Evolutionary conservation across 2,888 invertebrate genomes (phyloP), one percentile per base, ranked within the genome.

Genomic region (Galeruca laticollis): DNA sequence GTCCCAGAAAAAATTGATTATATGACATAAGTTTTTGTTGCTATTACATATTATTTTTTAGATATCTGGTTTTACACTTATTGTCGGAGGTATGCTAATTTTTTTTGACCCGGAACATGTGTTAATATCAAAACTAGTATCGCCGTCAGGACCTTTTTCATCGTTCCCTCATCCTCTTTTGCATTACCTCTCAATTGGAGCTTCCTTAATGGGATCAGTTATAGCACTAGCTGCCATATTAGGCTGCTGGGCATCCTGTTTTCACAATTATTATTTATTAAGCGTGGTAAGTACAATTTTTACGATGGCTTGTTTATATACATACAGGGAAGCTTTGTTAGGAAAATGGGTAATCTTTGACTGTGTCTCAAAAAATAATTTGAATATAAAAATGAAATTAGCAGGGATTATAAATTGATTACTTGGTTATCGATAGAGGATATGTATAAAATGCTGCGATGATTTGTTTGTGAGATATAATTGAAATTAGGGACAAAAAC

Each of bases 201-300:
- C 93, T 60, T 88, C 93, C n/a, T 87, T 88, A 0, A 87, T 92
- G 0, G 94, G 94, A 0, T 87, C 94, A 64, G 84, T 90, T 40
- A 88, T 93, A 61, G 90, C 92, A 64, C 87, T 91, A 6, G 89
- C 91, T 0, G 91, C 93, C 3, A 89, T 94, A 56, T 84, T 94
- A 20, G 94, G 94, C 59, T 94, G 93, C 83, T 94, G 94, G 94
- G 93, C 93, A 0, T 91, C 92, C 0, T 93, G 93, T 79, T 87
- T 93, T 78, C 90, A 92, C 75, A 93, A 91, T 78, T 93, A 92
- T 79, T 90, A 90, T 76, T 89, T 93, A 73, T 86, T 94, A n/a
- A 90, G 90, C 64, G 83, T 90, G 71, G 93, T 92, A 87, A 89
- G 90, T 60, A 18, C n/a, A 51, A 0, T 15, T 54, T 20, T 20